A percentile compares a stretch with the other conserved stretches of the same genome.
Conservation (phyloP, 1,140 invertebrate species). For the Listronotus oregonensis region DNA sequence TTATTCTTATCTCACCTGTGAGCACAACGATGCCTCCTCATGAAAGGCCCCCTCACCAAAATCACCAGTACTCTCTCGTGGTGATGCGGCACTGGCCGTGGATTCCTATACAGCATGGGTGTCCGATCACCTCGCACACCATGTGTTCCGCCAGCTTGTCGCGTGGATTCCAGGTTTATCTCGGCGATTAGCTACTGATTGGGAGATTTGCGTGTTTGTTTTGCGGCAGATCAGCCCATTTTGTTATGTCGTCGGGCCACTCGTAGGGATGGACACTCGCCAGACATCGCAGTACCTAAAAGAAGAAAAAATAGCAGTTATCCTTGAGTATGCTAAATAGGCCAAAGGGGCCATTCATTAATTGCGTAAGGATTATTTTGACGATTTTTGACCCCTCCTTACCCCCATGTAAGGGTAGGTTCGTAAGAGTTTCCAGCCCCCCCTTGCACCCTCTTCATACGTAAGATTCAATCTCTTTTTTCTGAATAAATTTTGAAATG, state of each 20-base stretch:
- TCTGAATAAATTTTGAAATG: too few species aligned
- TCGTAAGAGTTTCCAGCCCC: too few species aligned
- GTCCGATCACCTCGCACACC: slow-evolving; percentile 95
- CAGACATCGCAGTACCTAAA: slow-evolving; percentile 92
- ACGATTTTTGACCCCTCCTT: too few species aligned
- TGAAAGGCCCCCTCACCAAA: slow-evolving; percentile 97
- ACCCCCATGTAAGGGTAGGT: too few species aligned
- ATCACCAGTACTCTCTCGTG: slow-evolving; percentile 95
- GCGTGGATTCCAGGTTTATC: slow-evolving; percentile 62
- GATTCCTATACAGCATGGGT: slow-evolving; percentile 97
- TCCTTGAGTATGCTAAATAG: too few species aligned
- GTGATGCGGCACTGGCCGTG: slow-evolving; percentile 97
- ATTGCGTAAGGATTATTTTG: too few species aligned
- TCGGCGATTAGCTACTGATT: slow-evolving; percentile 40
- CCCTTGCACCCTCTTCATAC: too few species aligned
- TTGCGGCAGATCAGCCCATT: slow-evolving; percentile 95
- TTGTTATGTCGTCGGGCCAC: slow-evolving; percentile 98
- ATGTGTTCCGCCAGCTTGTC: slow-evolving; percentile 91
- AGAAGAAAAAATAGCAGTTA: slow-evolving; percentile 25
- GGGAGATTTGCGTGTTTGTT: slow-evolving; percentile 62
- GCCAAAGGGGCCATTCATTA: too few species aligned
- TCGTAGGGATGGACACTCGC: slow-evolving; percentile 92
- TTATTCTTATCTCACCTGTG: too few species aligned
- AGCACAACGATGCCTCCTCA: slow-evolving; percentile 96
- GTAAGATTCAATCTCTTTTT: too few species aligned